These are phyloP conservation scores for Oriolus oriolus DNA, from an alignment of 2,113 vertebrate species.

Conservation along the genomic window DNA sequence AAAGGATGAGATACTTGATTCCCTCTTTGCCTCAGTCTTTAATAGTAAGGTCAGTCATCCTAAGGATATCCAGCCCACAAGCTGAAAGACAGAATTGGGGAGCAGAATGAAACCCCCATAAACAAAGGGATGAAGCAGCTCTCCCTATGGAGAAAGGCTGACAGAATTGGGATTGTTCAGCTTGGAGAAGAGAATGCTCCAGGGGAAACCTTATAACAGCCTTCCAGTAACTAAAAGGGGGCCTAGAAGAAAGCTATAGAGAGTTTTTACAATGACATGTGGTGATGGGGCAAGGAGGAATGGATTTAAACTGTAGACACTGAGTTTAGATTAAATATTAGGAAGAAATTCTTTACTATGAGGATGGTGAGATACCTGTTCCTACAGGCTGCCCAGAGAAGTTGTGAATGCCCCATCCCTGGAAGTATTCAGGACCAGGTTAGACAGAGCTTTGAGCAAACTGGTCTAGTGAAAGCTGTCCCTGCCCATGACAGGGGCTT, in stretches of 20 bases:
- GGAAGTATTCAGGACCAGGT: background rate
- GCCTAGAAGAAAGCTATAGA: background rate
- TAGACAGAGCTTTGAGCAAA: rapidly evolving
- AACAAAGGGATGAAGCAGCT: background rate
- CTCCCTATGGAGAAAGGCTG: background rate
- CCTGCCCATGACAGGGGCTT: background rate
- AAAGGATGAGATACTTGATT: background rate
- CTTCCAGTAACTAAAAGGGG: background rate
- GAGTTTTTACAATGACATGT: background rate
- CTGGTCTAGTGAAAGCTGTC: background rate
- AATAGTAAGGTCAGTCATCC: background rate
- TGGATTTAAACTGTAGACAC: background rate
- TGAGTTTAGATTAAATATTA: background rate
- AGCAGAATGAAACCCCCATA: background rate
- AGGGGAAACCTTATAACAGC: background rate
- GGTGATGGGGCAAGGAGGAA: background rate
- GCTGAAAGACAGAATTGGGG: background rate
- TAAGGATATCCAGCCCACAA: background rate
- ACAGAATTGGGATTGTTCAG: background rate
- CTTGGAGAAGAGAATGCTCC: background rate
- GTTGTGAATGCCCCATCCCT: too few species aligned
- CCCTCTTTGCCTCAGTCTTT: background rate
- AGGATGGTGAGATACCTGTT: too few species aligned
- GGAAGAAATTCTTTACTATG: background rate
- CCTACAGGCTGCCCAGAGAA: too few species aligned